Percentiles rank a stretch among this genome's conserved stretches.
phyloP scores from a whole-genome alignment of 2,797 vertebrate species.

The Mionectes olivaceus region DNA sequence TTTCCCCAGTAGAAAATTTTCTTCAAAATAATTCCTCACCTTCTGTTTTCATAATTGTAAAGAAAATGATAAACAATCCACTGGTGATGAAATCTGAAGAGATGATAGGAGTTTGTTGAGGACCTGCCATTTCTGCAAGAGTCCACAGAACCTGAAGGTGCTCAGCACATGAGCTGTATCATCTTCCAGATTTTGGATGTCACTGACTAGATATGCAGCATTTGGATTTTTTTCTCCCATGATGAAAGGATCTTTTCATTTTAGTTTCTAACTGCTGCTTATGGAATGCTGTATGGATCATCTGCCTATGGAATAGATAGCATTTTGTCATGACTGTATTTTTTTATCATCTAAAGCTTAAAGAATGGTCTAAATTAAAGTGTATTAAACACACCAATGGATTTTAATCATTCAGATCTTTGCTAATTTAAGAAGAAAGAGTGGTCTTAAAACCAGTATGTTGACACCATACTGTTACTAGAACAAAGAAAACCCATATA shows the following conservation, averaged over 20 bases:
- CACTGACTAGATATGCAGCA: background rate
- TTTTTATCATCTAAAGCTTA: background rate
- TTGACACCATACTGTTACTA: background rate
- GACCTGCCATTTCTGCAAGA: background rate
- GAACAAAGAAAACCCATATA: background rate
- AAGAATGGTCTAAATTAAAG: background rate
- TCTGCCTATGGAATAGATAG: background rate
- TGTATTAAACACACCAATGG: background rate
- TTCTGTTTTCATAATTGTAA: background rate
- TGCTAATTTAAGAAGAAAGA: background rate
- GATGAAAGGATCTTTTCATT: background rate
- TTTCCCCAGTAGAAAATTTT: background rate
- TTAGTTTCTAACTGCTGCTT: background rate
- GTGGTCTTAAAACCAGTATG: background rate
- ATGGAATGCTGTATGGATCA: background rate
- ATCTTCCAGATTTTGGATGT: background rate
- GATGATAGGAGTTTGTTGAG: background rate
- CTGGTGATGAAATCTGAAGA: background rate
- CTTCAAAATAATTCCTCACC: background rate
- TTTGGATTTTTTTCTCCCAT: fast-evolving
- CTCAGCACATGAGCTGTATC: background rate
- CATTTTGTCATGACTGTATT: background rate
- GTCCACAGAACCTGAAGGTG: background rate
- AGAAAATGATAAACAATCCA: background rate
- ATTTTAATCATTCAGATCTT: background rate